These are phyloP conservation scores for Mythimna vitellina DNA, from an alignment of 2,888 invertebrate species.

Conservation along the genomic window DNA sequence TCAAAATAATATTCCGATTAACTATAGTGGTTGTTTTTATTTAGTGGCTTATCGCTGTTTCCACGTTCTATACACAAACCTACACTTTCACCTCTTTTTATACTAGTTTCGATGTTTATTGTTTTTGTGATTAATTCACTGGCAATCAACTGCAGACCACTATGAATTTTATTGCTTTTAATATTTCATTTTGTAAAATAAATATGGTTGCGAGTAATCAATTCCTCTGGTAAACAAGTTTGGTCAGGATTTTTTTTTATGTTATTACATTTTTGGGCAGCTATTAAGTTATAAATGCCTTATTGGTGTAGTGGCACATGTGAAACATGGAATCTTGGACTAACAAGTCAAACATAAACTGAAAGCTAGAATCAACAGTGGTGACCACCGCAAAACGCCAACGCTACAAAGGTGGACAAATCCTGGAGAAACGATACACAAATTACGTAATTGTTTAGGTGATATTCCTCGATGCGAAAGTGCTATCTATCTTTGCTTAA, in stretches of 20 bases:
- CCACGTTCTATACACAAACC: not conserved
- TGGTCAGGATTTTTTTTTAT: slow-evolving; percentile 6
- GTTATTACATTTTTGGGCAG: not conserved
- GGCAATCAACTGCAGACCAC: slow-evolving; percentile 48
- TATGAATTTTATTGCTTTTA: slow-evolving; percentile 3
- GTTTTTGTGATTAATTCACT: slow-evolving; percentile 37
- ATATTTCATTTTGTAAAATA: slow-evolving; percentile 26
- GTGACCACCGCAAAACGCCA: no score
- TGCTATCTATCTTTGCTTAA: not conserved
- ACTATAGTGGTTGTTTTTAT: no score
- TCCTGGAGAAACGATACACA: no score
- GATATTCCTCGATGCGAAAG: not conserved
- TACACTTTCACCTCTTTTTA: not conserved
- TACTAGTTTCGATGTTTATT: slow-evolving; percentile 8
- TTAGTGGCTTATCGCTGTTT: no score
- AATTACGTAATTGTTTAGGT: no score
- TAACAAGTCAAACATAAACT: no score
- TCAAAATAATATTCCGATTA: no score
- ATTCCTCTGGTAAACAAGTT: slow-evolving; percentile 20
- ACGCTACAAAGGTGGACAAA: no score
- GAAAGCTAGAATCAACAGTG: no score
- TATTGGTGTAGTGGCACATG: not conserved
- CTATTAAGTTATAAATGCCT: not conserved
- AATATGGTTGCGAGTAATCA: slow-evolving; percentile 38
- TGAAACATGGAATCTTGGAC: not conserved